Conservation (phyloP, 2,113 vertebrate genomes). For the Microtus ochrogaster region DNA sequence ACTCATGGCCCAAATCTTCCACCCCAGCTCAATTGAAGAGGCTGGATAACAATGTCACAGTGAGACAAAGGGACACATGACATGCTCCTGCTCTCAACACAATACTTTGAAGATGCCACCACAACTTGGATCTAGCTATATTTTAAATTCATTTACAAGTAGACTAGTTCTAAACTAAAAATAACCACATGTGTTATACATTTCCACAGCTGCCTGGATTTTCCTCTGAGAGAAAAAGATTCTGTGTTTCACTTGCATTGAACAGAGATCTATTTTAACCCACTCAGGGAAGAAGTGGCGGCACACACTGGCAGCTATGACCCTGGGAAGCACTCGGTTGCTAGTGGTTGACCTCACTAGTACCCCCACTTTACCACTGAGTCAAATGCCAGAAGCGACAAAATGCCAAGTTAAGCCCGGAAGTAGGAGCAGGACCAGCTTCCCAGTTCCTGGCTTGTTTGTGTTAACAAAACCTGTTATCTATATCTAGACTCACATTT, state of each 20-base stretch:
- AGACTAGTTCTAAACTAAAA: conserved; percentile 80
- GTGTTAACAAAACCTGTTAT: background rate
- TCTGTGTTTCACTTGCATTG: conserved; percentile 75
- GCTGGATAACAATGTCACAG: conserved; percentile 64
- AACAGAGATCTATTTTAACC: conserved; percentile 77
- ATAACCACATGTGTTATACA: conserved; percentile 74
- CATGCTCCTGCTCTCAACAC: conserved; percentile 68
- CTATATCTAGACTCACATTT: conserved; percentile 19
- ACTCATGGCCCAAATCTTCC: conserved; percentile 72
- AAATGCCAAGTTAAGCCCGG: background rate
- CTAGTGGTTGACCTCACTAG: background rate
- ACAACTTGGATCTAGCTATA: conserved; percentile 73
- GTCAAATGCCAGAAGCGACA: background rate
- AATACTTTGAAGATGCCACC: conserved; percentile 77
- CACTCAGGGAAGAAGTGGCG: conserved; percentile 41
- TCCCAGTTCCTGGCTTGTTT: background rate
- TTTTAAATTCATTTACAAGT: conserved; percentile 82
- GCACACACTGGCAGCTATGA: background rate
- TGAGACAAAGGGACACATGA: conserved; percentile 63
- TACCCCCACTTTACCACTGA: background rate
- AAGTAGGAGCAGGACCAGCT: background rate
- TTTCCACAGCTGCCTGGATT: conserved; percentile 79
- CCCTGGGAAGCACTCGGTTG: conserved; percentile 22
- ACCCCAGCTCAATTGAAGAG: conserved; percentile 72
- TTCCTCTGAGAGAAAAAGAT: conserved; percentile 78